These are phyloP conservation scores for Halcyon leucocephala DNA, from an alignment of 2,797 vertebrate species.

Conservation along the genomic window DNA sequence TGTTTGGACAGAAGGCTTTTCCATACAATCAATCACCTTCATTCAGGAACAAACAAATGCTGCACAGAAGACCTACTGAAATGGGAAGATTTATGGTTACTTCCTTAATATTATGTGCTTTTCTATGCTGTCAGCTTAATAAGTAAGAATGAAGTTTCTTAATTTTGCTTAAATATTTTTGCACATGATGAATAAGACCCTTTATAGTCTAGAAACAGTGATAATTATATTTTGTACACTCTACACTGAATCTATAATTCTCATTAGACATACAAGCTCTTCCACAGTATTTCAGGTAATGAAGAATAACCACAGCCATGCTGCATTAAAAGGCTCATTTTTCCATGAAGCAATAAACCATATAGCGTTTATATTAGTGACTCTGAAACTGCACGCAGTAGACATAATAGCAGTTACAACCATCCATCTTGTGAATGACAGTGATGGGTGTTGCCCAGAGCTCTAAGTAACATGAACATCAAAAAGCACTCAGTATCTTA, in stretches of 20 bases:
- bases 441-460: not conserved
- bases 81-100: not conserved
- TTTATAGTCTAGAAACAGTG: slow-evolving; percentile 39
- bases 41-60: not conserved
- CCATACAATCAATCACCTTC: not conserved
- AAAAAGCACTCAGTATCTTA: slow-evolving; percentile 34
- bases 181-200: slow-evolving; percentile 35
- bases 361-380: slow-evolving; percentile 50
- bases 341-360: slow-evolving; percentile 58
- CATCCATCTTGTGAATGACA: slow-evolving; percentile 35
- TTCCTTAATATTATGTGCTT: not conserved
- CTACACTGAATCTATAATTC: slow-evolving; percentile 43
- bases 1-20: not conserved
- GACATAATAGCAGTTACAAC: not conserved
- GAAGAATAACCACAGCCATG: slow-evolving; percentile 31
- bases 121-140: not conserved
- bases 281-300: slow-evolving; percentile 53
- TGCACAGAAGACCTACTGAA: not conserved
- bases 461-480: slow-evolving; percentile 22
- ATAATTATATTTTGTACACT: slow-evolving; percentile 47
- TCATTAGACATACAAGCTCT: slow-evolving; percentile 23
- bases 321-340: slow-evolving; percentile 49
- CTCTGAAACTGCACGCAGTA: slow-evolving; percentile 11
- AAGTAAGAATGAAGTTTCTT: slow-evolving; percentile 9
- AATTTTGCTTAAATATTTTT: slow-evolving; percentile 34